phyloP scores from a whole-genome alignment of 2,113 vertebrate species.

The Murina feae region DNA sequence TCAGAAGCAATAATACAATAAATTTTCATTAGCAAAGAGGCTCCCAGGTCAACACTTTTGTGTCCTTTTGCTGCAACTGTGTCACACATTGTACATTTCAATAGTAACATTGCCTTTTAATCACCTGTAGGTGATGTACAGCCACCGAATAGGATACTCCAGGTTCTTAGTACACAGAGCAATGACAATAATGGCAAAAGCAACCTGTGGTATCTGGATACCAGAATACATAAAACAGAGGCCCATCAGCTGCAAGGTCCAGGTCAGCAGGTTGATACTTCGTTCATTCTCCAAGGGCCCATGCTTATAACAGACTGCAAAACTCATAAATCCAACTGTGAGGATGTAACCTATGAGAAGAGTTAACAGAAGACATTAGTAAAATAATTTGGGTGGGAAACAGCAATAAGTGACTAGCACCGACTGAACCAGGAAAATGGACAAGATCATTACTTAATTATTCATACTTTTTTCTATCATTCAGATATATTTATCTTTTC shows the following conservation, averaged over 20 bases:
- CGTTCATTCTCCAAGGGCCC: conserved; percentile 92
- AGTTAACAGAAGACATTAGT: conserved; percentile 43
- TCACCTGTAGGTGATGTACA: conserved; percentile 80
- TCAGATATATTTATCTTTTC: background rate
- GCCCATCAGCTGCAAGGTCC: conserved; percentile 92
- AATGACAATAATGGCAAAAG: conserved; percentile 84
- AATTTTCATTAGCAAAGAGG: conserved; percentile 24
- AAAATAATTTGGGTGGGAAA: background rate
- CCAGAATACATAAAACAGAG: conserved; percentile 88
- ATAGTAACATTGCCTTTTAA: background rate
- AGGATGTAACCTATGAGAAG: conserved; percentile 85
- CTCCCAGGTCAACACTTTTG: background rate
- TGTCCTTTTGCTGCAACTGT: background rate
- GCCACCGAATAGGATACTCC: conserved; percentile 87
- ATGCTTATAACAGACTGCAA: conserved; percentile 92
- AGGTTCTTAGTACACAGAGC: conserved; percentile 89
- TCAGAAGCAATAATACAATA: background rate
- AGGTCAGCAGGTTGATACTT: conserved; percentile 93
- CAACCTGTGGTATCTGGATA: conserved; percentile 91
- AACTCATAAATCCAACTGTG: conserved; percentile 90
- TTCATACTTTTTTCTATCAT: background rate
- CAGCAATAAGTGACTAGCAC: background rate
- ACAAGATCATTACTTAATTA: background rate
- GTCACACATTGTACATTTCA: background rate
- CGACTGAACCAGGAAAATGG: background rate